Conservation (phyloP, 2,888 invertebrate species). For the Drosophila crucigera region DNA sequence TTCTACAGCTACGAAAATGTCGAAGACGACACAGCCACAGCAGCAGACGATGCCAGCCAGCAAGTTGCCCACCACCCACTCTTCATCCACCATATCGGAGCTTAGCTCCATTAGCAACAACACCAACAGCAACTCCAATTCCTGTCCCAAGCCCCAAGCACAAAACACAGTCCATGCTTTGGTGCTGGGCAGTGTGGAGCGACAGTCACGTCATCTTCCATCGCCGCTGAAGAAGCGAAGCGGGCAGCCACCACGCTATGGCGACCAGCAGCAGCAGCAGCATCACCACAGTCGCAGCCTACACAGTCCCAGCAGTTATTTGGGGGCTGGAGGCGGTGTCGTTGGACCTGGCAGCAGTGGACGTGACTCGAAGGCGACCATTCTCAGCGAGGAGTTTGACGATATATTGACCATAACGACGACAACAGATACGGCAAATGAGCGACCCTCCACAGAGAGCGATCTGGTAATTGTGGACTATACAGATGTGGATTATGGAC, state of each 20-base stretch:
- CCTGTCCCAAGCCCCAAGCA: constrained; percentile 47
- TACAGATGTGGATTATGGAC: constrained; percentile 80
- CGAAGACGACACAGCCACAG: constrained; percentile 44
- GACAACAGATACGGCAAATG: constrained; percentile 83
- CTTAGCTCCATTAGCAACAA: constrained; percentile 76
- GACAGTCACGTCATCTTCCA: constrained; percentile 83
- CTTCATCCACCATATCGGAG: constrained; percentile 84
- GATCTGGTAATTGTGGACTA: constrained; percentile 85
- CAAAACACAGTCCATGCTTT: constrained; percentile 50
- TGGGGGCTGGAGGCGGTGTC: constrained; percentile 65
- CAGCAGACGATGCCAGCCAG: constrained; percentile 23
- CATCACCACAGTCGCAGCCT: constrained; percentile 65
- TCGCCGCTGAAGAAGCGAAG: constrained; percentile 83
- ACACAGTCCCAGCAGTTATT: constrained; percentile 82
- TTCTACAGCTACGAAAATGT: constrained; percentile 66
- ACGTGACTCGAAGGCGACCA: constrained; percentile 84
- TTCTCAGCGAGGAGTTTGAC: constrained; percentile 85
- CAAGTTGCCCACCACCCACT: constrained; percentile 73
- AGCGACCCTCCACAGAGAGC: constrained; percentile 79
- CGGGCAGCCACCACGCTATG: constrained; percentile 70
- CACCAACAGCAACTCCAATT: constrained; percentile 68
- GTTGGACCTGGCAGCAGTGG: constrained; percentile 71
- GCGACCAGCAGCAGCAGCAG: constrained; percentile 55
- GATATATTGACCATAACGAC: constrained; percentile 85
- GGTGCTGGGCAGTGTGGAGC: constrained; percentile 69